Conservation (phyloP, 30 jellyfish, hydroid and myxozoan species). For the Aurelia aurita complex sp. Pacific region DNA sequence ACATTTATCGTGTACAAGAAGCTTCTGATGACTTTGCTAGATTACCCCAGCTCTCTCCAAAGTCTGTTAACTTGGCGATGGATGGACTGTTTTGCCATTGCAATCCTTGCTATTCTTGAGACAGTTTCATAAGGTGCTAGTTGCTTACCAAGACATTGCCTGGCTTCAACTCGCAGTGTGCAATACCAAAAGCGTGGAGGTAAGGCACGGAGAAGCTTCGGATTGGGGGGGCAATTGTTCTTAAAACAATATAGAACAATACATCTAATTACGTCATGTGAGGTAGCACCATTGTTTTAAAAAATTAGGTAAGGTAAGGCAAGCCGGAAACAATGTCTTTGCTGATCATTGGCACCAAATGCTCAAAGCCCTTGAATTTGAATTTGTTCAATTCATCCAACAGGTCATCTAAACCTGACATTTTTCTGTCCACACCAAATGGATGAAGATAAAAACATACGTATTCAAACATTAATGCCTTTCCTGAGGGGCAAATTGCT, state of each 20-base stretch:
- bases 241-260: too few species aligned
- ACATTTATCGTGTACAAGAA: constrained; percentile 8
- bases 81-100: constrained; percentile 11
- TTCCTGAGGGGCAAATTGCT: too few species aligned
- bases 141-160: too few species aligned
- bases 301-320: too few species aligned
- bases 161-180: constrained; percentile 13
- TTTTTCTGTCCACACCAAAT: not conserved
- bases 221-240: too few species aligned
- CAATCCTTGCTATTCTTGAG: not conserved
- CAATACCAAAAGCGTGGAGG: not conserved
- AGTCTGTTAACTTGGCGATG: constrained; percentile 1
- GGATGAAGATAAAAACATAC: too few species aligned
- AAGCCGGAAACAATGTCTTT: constrained; percentile 2
- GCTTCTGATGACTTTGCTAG: constrained; percentile 7
- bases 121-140: too few species aligned
- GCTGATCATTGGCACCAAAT: constrained; percentile 18
- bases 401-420: constrained; percentile 18
- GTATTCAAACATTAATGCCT: too few species aligned
- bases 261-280: too few species aligned
- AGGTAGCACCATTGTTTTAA: too few species aligned
- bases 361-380: constrained; percentile 15
- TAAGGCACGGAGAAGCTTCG: too few species aligned
- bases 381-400: constrained; percentile 5
- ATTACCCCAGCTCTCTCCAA: too few species aligned